Base-by-base conservation (phyloP, 2,888 invertebrate species). In the Geotrupes spiniger region DNA sequence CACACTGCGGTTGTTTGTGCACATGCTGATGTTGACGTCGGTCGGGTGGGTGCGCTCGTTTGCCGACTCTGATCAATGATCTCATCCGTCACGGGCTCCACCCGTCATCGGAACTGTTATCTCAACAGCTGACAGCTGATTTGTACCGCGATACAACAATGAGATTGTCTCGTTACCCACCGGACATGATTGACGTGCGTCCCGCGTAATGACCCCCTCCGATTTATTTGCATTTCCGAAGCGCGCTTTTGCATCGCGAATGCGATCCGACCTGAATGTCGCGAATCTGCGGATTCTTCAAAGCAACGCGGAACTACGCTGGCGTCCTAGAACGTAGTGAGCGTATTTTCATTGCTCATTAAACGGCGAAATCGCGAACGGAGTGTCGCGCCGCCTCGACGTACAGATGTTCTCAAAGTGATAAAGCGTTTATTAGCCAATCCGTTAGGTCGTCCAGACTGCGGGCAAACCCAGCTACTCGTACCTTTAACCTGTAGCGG, bases 401-500 rank as follows among this genome's bases (percentile, higher is more conserved):
- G 6, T 21, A 21, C 21, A 21, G 21, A 21, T 21, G 21, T 21
- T 21, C 21, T 21, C 21, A 21, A 21, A 21, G 21, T 21, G 12
- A 33, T 33, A 15, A 4, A 33, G 15, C 33, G 44, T 17, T 37
- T 37, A 37, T 45, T 38, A 45, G 21, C 15, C 15, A 37, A 37
- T 27, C 52, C 52, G 52, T 52, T 52, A 52, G 36, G 21, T 40
- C 41, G 53, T 29, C 50, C 39, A 52, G 51, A 58, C 52, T 29
- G 40, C 45, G 29, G 21, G 21, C 21, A 21, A 49, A 42, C 49
- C 52, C 40, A 42, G 46, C 44, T 53, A 54, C n/a, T n/a, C n/a
- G n/a, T n/a, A n/a, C 56, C 52, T 57, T 57, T 57, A 51, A 57
- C 56, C 56, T 53, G 51, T 50, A 48, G 52, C 56, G 52, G 53